These are phyloP conservation scores for Brachionus sp. DNA, from an alignment of 1,140 invertebrate genomes.

Conservation along the genomic window DNA sequence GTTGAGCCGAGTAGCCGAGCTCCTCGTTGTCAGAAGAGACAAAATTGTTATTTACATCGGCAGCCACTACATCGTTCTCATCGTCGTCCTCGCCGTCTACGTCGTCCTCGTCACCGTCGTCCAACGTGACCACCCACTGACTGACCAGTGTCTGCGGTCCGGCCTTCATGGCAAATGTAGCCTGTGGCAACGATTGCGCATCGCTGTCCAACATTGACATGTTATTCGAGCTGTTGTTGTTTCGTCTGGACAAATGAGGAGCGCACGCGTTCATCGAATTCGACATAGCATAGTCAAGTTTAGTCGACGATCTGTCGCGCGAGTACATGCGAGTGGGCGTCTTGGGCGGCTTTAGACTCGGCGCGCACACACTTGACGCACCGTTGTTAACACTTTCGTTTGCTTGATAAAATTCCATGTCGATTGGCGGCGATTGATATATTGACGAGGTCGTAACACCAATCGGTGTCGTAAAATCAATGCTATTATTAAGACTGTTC, in stretches of 20 bases:
- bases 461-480: slow-evolving; percentile 32
- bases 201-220: slow-evolving; percentile 43
- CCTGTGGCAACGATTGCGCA: slow-evolving; percentile 17
- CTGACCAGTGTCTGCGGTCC: slow-evolving; percentile 34
- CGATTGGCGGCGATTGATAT: slow-evolving; percentile 35
- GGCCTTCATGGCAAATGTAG: slow-evolving; percentile 43
- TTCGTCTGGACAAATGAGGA: background rate
- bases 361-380: background rate
- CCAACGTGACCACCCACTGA: slow-evolving; percentile 45
- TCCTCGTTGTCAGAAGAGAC: too few species aligned
- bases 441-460: slow-evolving; percentile 28
- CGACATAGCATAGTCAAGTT: background rate
- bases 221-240: slow-evolving; percentile 10
- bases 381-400: background rate
- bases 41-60: background rate
- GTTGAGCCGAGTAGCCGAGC: too few species aligned
- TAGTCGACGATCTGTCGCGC: background rate
- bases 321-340: slow-evolving; percentile 38
- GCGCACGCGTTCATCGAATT: background rate
- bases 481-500: slow-evolving; percentile 19
- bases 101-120: slow-evolving; percentile 38
- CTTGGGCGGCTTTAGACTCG: slow-evolving; percentile 33
- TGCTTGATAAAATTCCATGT: slow-evolving; percentile 23
- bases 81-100: slow-evolving; percentile 1
- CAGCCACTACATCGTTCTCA: background rate